phyloP scores from a whole-genome alignment of 2,888 invertebrate genomes.

The Pelosia muscerda region DNA sequence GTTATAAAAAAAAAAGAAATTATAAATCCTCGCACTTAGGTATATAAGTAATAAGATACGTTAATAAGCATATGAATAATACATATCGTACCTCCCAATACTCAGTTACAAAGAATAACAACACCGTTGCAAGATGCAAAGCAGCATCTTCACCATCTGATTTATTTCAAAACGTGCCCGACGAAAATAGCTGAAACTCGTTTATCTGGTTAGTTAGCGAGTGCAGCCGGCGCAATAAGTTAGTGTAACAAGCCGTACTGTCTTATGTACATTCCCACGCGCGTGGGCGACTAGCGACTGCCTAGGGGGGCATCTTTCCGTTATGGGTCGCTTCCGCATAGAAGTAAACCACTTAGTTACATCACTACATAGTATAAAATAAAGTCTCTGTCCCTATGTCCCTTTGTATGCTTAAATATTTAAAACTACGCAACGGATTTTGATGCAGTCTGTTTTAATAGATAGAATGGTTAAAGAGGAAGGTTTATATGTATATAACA shows the following conservation, averaged over 20 bases:
- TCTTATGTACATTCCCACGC: slow-evolving; percentile 46
- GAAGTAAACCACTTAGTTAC: not conserved
- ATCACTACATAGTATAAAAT: too few species aligned
- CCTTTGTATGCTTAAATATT: too few species aligned
- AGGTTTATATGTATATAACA: too few species aligned
- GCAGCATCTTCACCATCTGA: not conserved
- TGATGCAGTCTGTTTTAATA: too few species aligned
- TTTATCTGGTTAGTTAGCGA: slow-evolving; percentile 26
- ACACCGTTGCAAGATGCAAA: not conserved
- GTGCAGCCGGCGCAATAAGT: slow-evolving; percentile 22
- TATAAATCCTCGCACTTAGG: too few species aligned
- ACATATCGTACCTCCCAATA: not conserved
- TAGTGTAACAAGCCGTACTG: slow-evolving; percentile 32
- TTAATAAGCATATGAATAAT: not conserved
- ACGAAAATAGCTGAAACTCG: slow-evolving; percentile 26
- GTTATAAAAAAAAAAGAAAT: too few species aligned
- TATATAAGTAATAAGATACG: too few species aligned
- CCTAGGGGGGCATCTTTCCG: slow-evolving; percentile 20
- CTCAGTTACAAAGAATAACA: not conserved
- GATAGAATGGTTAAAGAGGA: too few species aligned
- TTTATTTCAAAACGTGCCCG: slow-evolving; percentile 23
- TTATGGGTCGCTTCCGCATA: slow-evolving; percentile 33
- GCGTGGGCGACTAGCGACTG: slow-evolving; percentile 15
- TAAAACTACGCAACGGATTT: too few species aligned
- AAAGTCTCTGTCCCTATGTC: too few species aligned